Evolutionary conservation across 2,113 vertebrate species (phyloP), one percentile per base, ranked within the genome.

Genomic region (Blennius ocellaris): DNA sequence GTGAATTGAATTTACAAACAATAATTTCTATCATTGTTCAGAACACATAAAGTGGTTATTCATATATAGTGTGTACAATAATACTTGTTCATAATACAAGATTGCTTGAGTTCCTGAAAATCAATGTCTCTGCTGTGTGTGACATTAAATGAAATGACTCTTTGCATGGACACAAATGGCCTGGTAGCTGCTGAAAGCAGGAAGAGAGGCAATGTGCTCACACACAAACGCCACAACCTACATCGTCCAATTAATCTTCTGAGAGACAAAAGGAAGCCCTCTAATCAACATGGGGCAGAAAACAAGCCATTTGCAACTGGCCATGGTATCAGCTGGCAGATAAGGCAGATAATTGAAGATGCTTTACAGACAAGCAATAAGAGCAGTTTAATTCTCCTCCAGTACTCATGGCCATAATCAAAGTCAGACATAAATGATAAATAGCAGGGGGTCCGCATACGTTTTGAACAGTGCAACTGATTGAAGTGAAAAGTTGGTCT

Each of bases 281-380:
- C 65, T 87, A 82, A 83, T 89, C 67, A 73, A 72, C 81, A 64
- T 45, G 39, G 54, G 78, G 39, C 69, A 78, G 78, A 51, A 51
- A 76, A 66, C 74, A 70, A 76, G 82, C 61, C 40, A 41, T 37
- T 62, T 69, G 76, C 64, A 73, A 43, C 51, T 37, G 57, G 76
- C 80, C 21, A 16, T 69, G 72, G 47, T 78, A 71, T 81, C 60
- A 86, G 69, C 63, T 48, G 65, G 16, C 21, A 76, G 86, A 90
- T 89, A 89, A 90, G 79, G 56, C 5, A 66, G 53, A 83, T 76
- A 84, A 82, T 40, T 58, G 76, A 44, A 83, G 79, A 81, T 81
- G 71, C 64, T 65, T 72, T 69, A 77, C 49, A 47, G 85, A 81
- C 67, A 77, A 71, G 65, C 47, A 60, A 49, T 2, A 39, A 50